Evolutionary conservation across 2,888 invertebrate species (phyloP).

Genomic region (Drosophila macrospina): DNA sequence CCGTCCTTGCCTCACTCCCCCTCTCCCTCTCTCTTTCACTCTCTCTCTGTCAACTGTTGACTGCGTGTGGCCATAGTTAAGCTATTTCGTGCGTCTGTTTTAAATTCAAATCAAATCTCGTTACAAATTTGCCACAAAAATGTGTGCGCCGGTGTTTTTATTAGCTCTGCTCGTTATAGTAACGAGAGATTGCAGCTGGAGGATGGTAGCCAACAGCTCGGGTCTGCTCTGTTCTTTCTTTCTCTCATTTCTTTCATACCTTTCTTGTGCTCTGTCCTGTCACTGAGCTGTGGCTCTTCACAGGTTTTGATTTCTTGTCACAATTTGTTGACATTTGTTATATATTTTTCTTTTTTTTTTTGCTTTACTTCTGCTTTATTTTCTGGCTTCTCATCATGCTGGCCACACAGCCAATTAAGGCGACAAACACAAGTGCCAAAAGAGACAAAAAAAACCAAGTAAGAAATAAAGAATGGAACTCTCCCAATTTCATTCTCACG

Average conservation of each 20-base stretch:
- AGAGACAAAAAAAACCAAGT: slow-evolving; percentile 20
- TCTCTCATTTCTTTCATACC: too few species aligned
- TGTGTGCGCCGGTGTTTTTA: slow-evolving; percentile 43
- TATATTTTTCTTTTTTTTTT: slow-evolving; percentile 56
- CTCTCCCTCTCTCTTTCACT: neutral
- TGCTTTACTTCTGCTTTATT: slow-evolving; percentile 5
- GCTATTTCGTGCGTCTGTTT: slow-evolving; percentile 71
- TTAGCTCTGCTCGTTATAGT: slow-evolving; percentile 53
- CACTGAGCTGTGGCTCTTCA: slow-evolving; percentile 54
- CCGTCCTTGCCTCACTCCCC: slow-evolving; percentile 3
- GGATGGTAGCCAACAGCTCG: neutral
- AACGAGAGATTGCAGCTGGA: slow-evolving; percentile 12
- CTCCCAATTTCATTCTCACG: slow-evolving; percentile 38
- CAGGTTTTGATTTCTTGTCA: slow-evolving; percentile 80
- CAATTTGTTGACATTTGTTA: slow-evolving; percentile 80
- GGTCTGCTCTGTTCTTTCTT: too few species aligned
- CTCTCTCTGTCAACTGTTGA: slow-evolving; percentile 61
- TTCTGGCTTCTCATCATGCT: slow-evolving; percentile 33
- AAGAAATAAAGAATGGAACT: slow-evolving; percentile 14
- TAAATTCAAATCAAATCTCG: slow-evolving; percentile 83
- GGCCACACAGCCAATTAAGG: slow-evolving; percentile 71
- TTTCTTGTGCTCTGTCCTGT: slow-evolving; percentile 40
- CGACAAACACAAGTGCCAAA: slow-evolving; percentile 42
- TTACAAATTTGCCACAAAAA: slow-evolving; percentile 63
- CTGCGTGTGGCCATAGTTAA: slow-evolving; percentile 59